phyloP scores from a whole-genome alignment of 2,797 vertebrate genomes.

The Lates japonicus region DNA sequence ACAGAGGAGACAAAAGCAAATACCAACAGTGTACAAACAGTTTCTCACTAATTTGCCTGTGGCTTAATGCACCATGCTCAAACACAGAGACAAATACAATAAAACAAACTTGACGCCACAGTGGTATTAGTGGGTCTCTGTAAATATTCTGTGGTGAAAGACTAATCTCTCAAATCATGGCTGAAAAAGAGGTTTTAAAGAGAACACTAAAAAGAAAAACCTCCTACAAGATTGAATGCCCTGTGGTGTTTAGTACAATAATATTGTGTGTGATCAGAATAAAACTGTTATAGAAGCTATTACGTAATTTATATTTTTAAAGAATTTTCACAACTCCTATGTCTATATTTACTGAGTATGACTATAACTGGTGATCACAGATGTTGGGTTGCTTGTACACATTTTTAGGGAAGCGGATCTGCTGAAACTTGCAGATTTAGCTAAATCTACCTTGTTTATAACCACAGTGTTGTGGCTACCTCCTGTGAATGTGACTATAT shows the following conservation, averaged over 20 bases:
- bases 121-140: conserved; percentile 53
- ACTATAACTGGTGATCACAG: conserved; percentile 45
- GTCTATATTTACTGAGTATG: conserved; percentile 19
- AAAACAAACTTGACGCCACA: conserved; percentile 60
- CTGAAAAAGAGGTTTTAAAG: conserved; percentile 31
- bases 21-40: conserved; percentile 47
- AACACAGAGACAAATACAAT: conserved; percentile 53
- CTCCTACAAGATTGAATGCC: conserved; percentile 3
- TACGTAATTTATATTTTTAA: conserved; percentile 3
- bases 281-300: background rate
- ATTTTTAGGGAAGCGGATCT: conserved; percentile 66
- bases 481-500: conserved; percentile 34
- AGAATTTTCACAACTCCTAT: conserved; percentile 3
- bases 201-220: conserved; percentile 22
- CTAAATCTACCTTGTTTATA: conserved; percentile 51
- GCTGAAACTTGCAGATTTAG: conserved; percentile 58
- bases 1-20: conserved; percentile 44
- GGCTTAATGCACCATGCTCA: conserved; percentile 47
- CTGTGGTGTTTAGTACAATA: conserved; percentile 16
- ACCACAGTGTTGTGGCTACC: conserved; percentile 40
- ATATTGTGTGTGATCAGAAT: conserved; percentile 1
- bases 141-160: conserved; percentile 52
- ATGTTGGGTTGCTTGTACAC: conserved; percentile 51
- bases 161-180: conserved; percentile 50
- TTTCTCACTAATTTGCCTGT: conserved; percentile 51